phyloP scores from a whole-genome alignment of 2,113 vertebrate genomes.

The Microcebus lehilahytsara region DNA sequence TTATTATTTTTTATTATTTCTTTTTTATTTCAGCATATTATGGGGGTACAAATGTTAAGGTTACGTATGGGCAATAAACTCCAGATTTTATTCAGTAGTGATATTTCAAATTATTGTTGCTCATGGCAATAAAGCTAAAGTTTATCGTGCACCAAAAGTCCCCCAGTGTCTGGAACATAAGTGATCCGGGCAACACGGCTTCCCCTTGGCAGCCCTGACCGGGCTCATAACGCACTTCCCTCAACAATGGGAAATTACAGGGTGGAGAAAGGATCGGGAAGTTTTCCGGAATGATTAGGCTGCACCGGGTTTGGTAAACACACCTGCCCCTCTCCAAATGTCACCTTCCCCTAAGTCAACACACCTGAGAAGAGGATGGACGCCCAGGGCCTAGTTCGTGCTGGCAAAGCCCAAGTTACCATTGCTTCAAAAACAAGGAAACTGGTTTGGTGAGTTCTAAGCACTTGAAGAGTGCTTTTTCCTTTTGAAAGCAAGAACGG shows the following conservation, averaged over 20 bases:
- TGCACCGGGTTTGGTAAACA: neutral
- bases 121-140: neutral
- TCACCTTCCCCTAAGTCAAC: neutral
- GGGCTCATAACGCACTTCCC: neutral
- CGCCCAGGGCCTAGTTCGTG: neutral
- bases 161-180: neutral
- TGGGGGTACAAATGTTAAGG: no score
- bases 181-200: rapidly evolving
- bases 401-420: neutral
- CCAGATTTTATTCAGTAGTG: neutral
- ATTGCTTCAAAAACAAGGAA: conserved; percentile 28
- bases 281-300: neutral
- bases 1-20: no score
- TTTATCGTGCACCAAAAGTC: neutral
- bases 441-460: conserved; percentile 32
- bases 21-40: no score
- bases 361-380: neutral
- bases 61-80: neutral
- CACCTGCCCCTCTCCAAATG: neutral
- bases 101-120: neutral
- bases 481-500: neutral
- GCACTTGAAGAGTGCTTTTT: neutral
- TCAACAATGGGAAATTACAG: neutral
- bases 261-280: neutral
- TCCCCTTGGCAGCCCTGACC: neutral